phyloP scores from a whole-genome alignment of 2,888 invertebrate genomes.

The Heliconius ismenius region DNA sequence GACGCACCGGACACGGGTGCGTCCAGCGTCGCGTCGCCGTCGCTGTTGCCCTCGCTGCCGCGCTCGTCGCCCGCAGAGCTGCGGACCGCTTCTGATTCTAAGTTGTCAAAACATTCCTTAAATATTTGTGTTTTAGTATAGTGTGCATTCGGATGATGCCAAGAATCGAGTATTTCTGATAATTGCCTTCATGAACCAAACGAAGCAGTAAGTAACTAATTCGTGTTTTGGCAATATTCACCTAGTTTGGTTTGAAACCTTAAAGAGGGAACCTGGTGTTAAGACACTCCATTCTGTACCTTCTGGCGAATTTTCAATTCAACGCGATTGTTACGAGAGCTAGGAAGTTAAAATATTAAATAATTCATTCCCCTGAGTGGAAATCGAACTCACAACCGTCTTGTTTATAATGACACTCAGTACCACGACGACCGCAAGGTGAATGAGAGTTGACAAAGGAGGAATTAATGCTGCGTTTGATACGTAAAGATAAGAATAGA shows the following conservation, averaged over 20 bases:
- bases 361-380: too few relatives aligned
- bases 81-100: conserved; percentile 73
- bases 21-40: conserved; percentile 70
- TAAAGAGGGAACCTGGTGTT: too few relatives aligned
- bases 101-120: background rate
- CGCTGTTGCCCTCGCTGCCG: conserved; percentile 76
- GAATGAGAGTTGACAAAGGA: background rate
- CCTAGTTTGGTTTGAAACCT: too few relatives aligned
- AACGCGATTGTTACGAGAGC: too few relatives aligned
- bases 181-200: background rate
- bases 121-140: background rate
- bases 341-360: too few relatives aligned
- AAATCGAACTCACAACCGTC: too few relatives aligned
- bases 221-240: background rate
- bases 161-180: background rate
- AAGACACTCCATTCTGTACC: too few relatives aligned
- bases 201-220: background rate
- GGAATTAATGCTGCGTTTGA: background rate
- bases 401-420: too few relatives aligned
- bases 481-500: background rate
- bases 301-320: too few relatives aligned
- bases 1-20: conserved; percentile 76
- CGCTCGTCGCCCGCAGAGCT: conserved; percentile 74
- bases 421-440: too few relatives aligned
- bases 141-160: background rate